Evolutionary conservation across 2,888 invertebrate species (phyloP).

Genomic region (Harmothoe impar): DNA sequence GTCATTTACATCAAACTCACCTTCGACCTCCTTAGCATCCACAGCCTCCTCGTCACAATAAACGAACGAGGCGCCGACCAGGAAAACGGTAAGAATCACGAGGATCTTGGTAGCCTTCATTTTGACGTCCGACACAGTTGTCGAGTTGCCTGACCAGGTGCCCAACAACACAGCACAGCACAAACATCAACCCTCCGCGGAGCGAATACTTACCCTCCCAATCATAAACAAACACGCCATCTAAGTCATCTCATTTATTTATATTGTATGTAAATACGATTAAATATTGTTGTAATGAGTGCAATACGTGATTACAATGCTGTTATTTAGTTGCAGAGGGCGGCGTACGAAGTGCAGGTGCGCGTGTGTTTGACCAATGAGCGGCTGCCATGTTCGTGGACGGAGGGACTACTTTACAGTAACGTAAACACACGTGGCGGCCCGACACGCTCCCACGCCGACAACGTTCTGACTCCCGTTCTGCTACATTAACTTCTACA

Average conservation of each 20-base stretch:
- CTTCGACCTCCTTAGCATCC: neutral
- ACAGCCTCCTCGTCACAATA: slow-evolving; percentile 56
- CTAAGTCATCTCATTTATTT: neutral
- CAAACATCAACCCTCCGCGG: neutral
- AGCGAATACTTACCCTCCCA: neutral
- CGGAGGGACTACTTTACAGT: neutral
- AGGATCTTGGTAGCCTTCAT: neutral
- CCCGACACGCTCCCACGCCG: neutral
- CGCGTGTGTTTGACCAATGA: slow-evolving; percentile 47
- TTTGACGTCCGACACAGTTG: neutral
- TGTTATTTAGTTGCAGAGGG: neutral
- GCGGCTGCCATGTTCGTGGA: slow-evolving; percentile 58
- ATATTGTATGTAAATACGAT: neutral
- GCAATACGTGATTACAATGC: neutral
- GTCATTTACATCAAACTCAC: neutral
- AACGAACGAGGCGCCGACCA: slow-evolving; percentile 31
- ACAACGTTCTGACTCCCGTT: neutral
- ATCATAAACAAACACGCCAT: neutral
- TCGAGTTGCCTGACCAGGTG: neutral
- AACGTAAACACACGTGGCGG: neutral
- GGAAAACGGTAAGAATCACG: slow-evolving; percentile 44
- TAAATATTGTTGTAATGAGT: neutral
- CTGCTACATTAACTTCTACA: neutral
- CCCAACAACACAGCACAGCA: neutral
- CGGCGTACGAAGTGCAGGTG: neutral